phyloP scores from a whole-genome alignment of 2,888 invertebrate genomes.

The Poecilobothrus nobilitatus region DNA sequence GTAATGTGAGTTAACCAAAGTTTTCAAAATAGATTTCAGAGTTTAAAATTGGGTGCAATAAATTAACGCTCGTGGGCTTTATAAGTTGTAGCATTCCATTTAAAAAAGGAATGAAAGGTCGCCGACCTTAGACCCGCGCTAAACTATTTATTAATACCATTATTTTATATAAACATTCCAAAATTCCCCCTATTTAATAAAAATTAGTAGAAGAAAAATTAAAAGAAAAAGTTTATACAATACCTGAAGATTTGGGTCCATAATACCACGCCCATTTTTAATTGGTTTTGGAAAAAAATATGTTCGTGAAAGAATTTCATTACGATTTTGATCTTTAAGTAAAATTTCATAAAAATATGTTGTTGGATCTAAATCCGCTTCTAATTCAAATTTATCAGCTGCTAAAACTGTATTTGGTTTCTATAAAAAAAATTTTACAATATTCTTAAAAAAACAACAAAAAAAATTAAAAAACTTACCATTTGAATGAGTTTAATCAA shows the following conservation, averaged over 20 bases:
- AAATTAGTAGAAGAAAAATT: too few species aligned
- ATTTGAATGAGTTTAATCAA: background rate
- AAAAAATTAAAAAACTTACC: constrained; percentile 24
- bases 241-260: constrained; percentile 51
- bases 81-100: too few species aligned
- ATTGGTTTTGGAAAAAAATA: constrained; percentile 57
- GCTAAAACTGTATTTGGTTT: constrained; percentile 38
- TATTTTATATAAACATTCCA: too few species aligned
- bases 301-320: constrained; percentile 52
- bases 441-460: background rate
- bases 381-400: constrained; percentile 33
- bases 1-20: too few species aligned
- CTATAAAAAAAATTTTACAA: too few species aligned
- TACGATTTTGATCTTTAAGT: constrained; percentile 42
- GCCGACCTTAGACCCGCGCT: too few species aligned
- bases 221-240: constrained; percentile 9
- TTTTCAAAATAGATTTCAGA: too few species aligned
- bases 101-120: too few species aligned
- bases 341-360: constrained; percentile 42
- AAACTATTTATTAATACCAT: too few species aligned
- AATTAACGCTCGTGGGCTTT: too few species aligned
- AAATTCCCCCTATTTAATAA: too few species aligned
- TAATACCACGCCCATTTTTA: constrained; percentile 48
- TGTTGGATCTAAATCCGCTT: constrained; percentile 11
- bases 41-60: too few species aligned